phyloP scores from a whole-genome alignment of 1,140 invertebrate species.

The Drosophila kikkawai region DNA sequence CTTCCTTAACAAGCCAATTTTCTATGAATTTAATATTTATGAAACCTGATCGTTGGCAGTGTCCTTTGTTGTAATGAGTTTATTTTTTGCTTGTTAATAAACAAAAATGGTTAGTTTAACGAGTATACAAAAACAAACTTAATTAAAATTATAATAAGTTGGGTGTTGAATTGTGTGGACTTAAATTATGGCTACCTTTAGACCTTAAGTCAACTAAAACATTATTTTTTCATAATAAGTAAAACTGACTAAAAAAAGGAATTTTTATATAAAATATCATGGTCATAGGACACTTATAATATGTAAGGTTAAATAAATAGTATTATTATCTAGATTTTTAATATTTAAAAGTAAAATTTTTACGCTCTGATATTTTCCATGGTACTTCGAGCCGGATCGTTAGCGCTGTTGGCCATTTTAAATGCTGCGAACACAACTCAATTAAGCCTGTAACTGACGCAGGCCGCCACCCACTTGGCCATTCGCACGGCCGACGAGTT shows the following conservation, averaged over 20 bases:
- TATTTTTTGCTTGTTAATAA: neutral
- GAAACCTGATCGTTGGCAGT: too few relatives aligned
- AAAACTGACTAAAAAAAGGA: too few relatives aligned
- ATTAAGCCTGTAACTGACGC: slow-evolving; percentile 64
- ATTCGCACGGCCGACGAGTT: slow-evolving; percentile 37
- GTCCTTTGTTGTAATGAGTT: neutral
- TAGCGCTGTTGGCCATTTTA: slow-evolving; percentile 71
- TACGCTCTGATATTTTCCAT: neutral
- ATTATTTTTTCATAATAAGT: too few relatives aligned
- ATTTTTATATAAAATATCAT: too few relatives aligned
- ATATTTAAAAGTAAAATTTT: neutral
- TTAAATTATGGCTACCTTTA: too few relatives aligned
- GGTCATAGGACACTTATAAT: too few relatives aligned
- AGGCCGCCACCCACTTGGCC: slow-evolving; percentile 19
- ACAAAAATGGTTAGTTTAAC: too few relatives aligned
- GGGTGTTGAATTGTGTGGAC: too few relatives aligned
- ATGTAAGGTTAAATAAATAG: neutral
- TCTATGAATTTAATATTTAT: slow-evolving; percentile 5
- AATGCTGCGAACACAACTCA: slow-evolving; percentile 79
- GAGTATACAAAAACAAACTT: neutral
- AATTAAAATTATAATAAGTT: neutral
- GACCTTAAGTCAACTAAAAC: too few relatives aligned
- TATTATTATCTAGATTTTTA: neutral
- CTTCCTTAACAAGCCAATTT: neutral
- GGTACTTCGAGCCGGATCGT: slow-evolving; percentile 46